Conservation (phyloP, 2,113 vertebrate genomes). For the Acrocephalus kingi region DNA sequence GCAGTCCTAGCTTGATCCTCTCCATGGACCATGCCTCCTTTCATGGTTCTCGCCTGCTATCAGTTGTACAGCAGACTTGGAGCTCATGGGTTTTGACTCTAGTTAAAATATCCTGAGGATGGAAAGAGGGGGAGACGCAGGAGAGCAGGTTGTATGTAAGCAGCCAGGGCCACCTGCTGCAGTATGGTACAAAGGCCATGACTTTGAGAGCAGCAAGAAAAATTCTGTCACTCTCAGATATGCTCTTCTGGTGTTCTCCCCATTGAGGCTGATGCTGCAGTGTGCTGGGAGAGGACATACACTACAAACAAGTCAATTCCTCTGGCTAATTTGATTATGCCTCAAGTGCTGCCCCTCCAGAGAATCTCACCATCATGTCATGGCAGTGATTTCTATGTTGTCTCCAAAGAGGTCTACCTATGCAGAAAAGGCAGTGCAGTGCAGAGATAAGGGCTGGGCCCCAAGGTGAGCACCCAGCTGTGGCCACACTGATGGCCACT, state of each 20-base stretch:
- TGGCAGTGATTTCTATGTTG: neutral
- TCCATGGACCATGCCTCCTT: neutral
- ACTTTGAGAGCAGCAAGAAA: neutral
- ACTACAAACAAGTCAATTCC: neutral
- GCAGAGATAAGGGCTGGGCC: neutral
- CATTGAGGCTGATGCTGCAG: neutral
- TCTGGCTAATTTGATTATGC: neutral
- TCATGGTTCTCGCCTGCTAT: neutral
- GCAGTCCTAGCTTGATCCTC: neutral
- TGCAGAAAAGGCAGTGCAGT: neutral
- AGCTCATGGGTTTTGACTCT: neutral
- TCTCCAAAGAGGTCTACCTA: neutral
- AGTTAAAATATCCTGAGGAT: neutral
- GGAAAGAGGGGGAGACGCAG: neutral
- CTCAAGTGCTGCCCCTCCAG: neutral
- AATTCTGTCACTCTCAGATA: neutral
- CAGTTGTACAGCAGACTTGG: neutral
- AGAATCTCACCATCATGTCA: neutral
- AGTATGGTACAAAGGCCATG: neutral
- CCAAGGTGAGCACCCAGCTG: neutral
- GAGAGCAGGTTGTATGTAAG: neutral
- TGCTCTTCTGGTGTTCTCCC: neutral
- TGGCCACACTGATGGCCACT: accelerated
- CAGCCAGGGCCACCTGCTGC: neutral
- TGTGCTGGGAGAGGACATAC: neutral